phyloP scores from a whole-genome alignment of 2,888 invertebrate species.

The Maniola hyperantus region DNA sequence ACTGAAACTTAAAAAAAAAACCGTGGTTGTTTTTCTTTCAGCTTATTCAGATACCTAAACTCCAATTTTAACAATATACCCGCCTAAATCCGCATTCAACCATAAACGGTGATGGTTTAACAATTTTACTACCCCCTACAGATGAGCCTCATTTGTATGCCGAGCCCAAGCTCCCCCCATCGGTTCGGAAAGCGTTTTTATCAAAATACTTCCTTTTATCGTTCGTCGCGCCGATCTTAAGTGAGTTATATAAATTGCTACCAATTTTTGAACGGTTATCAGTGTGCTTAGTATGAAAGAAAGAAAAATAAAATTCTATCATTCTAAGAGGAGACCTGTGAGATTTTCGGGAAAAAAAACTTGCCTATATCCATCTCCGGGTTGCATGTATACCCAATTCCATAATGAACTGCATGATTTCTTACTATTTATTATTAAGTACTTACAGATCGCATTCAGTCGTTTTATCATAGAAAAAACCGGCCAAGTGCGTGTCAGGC shows the following conservation, averaged over 20 bases:
- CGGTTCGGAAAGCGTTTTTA: constrained; percentile 30
- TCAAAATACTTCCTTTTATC: constrained; percentile 26
- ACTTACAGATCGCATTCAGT: neutral
- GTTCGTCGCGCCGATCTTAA: constrained; percentile 21
- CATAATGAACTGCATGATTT: too few relatives aligned
- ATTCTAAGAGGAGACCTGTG: too few relatives aligned
- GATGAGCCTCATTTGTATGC: constrained; percentile 39
- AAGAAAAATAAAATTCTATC: too few relatives aligned
- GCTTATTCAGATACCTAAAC: too few relatives aligned
- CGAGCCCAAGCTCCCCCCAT: constrained; percentile 3
- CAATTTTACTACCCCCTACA: constrained; percentile 30
- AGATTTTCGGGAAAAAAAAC: too few relatives aligned
- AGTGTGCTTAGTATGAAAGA: neutral
- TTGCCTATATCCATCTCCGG: too few relatives aligned
- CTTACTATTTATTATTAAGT: too few relatives aligned
- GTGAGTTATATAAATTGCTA: constrained; percentile 27
- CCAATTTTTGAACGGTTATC: constrained; percentile 8
- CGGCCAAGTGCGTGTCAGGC: too few relatives aligned
- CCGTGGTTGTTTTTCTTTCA: too few relatives aligned
- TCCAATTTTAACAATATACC: neutral
- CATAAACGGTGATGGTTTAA: constrained; percentile 24
- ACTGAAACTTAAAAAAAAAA: too few relatives aligned
- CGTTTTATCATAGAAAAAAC: neutral
- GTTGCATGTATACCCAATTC: too few relatives aligned
- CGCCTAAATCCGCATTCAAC: constrained; percentile 24